These are phyloP conservation scores for Papilio xuthus DNA, from an alignment of 1,140 invertebrate genomes.

Conservation along the genomic window DNA sequence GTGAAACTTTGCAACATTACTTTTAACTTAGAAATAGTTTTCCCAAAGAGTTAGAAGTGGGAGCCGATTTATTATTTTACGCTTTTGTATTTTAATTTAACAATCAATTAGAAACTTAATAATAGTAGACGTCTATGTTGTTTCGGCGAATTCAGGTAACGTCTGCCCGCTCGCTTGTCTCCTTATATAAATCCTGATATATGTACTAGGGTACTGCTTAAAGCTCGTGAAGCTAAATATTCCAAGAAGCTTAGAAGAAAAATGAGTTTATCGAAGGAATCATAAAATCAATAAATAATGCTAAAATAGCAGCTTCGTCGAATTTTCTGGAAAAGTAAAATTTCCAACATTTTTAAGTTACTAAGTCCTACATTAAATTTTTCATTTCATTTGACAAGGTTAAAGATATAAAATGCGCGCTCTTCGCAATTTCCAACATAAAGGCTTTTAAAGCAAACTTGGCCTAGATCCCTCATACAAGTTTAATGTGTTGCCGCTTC, in stretches of 20 bases:
- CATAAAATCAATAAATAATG: too few relatives aligned
- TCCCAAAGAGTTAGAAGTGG: background rate
- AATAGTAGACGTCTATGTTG: too few relatives aligned
- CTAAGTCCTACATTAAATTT: background rate
- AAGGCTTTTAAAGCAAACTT: conserved; percentile 13
- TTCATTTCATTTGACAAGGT: background rate
- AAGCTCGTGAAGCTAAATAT: background rate
- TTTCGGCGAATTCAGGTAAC: too few relatives aligned
- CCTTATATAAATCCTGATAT: too few relatives aligned
- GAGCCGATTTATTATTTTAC: background rate
- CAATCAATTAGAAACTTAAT: too few relatives aligned
- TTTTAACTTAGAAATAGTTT: background rate
- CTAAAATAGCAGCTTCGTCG: too few relatives aligned
- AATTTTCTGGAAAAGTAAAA: too few relatives aligned
- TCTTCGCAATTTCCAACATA: background rate
- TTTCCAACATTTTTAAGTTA: too few relatives aligned
- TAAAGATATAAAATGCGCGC: background rate
- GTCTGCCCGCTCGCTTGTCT: too few relatives aligned
- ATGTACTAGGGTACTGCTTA: background rate
- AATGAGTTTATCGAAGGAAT: too few relatives aligned
- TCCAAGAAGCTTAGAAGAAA: too few relatives aligned
- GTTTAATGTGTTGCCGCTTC: conserved; percentile 16
- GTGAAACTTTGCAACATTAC: background rate
- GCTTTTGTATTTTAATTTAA: background rate
- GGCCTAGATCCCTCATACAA: conserved; percentile 15